These are phyloP conservation scores for Baronia brevicornis DNA, from an alignment of 2,888 invertebrate species.

Conservation along the genomic window DNA sequence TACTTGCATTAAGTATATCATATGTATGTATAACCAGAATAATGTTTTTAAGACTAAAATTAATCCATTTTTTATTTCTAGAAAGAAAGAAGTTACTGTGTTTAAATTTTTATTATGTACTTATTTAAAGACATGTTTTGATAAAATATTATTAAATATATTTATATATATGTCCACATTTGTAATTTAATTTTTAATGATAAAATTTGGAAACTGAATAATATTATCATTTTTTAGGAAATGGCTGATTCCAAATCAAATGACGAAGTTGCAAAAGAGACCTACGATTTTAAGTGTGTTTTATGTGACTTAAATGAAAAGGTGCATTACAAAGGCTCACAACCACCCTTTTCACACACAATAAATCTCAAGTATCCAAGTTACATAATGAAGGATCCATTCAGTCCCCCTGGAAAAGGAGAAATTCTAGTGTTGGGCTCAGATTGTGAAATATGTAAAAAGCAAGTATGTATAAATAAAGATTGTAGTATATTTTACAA, in stretches of 20 bases:
- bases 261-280: conserved; percentile 18
- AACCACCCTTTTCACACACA: conserved; percentile 83
- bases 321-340: conserved; percentile 84
- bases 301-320: conserved; percentile 80
- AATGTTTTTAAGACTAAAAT: too few relatives aligned
- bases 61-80: too few relatives aligned
- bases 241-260: conserved; percentile 38
- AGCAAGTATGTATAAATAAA: conserved; percentile 81
- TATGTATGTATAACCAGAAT: too few relatives aligned
- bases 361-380: conserved; percentile 81
- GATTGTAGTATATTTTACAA: conserved; percentile 88
- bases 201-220: too few relatives aligned
- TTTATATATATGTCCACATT: too few relatives aligned
- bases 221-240: conserved; percentile 33
- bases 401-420: conserved; percentile 82
- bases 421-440: conserved; percentile 86
- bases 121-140: too few relatives aligned
- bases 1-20: too few relatives aligned
- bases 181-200: too few relatives aligned
- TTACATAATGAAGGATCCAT: conserved; percentile 91
- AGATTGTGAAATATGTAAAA: conserved; percentile 82
- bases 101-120: too few relatives aligned
- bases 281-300: conserved; percentile 77
- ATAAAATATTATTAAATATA: too few relatives aligned
- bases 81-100: too few relatives aligned